Evolutionary conservation across 2,113 vertebrate species (phyloP).

Genomic region (Tachuris rubrigastra): DNA sequence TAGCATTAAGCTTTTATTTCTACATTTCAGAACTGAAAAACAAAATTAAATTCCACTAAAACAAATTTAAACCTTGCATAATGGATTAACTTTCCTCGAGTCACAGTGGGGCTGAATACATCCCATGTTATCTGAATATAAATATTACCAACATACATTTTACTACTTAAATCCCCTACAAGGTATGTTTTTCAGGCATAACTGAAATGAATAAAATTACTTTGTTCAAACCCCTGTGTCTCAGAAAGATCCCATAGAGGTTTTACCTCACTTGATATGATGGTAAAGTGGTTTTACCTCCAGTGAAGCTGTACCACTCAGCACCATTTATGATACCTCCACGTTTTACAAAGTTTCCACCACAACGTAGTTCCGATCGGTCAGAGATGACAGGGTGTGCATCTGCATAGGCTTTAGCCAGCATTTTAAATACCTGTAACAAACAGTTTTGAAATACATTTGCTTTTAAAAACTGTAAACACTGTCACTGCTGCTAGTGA

Average conservation of each 20-base stretch:
- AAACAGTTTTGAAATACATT: background rate
- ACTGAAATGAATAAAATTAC: background rate
- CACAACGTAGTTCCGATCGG: slow-evolving; percentile 86
- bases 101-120: background rate
- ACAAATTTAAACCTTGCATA: background rate
- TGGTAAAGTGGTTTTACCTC: slow-evolving; percentile 80
- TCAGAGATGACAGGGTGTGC: slow-evolving; percentile 89
- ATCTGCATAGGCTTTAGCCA: slow-evolving; percentile 89
- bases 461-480: background rate
- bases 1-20: background rate
- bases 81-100: background rate
- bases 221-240: background rate
- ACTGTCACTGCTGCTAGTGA: background rate
- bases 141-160: background rate
- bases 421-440: slow-evolving; percentile 85
- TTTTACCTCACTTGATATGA: slow-evolving; percentile 59
- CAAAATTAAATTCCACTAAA: background rate
- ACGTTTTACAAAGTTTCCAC: slow-evolving; percentile 84
- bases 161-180: background rate
- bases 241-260: slow-evolving; percentile 23
- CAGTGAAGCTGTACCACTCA: slow-evolving; percentile 96
- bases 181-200: background rate
- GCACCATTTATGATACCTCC: slow-evolving; percentile 95
- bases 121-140: background rate
- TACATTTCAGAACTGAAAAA: background rate